Evolutionary conservation across 2,888 invertebrate species (phyloP).

Genomic region (Pandemis heparana): DNA sequence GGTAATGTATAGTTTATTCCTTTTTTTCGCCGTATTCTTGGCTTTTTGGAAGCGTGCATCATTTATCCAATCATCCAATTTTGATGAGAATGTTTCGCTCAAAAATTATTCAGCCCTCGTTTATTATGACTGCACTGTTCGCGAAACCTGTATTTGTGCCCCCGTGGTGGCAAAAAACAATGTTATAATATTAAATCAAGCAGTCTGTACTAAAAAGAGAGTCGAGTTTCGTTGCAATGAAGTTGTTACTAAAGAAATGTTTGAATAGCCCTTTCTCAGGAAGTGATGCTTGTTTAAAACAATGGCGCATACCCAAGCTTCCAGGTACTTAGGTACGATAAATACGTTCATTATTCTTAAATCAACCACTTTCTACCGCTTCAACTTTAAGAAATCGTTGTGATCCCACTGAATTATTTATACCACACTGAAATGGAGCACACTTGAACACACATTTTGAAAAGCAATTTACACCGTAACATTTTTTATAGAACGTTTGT

Average conservation of each 20-base stretch:
- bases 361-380: background rate
- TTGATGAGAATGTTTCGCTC: slow-evolving; percentile 60
- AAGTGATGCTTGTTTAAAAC: slow-evolving; percentile 9
- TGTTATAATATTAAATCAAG: background rate
- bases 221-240: background rate
- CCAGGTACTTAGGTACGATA: background rate
- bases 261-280: slow-evolving; percentile 6
- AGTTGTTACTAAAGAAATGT: slow-evolving; percentile 2
- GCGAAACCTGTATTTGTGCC: slow-evolving; percentile 57
- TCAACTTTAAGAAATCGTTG: background rate
- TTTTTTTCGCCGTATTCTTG: slow-evolving; percentile 14
- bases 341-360: background rate
- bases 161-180: slow-evolving; percentile 44
- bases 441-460: background rate
- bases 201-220: background rate
- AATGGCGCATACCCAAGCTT: slow-evolving; percentile 12
- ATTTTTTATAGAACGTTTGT: too few species aligned
- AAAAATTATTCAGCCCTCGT: slow-evolving; percentile 63
- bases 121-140: slow-evolving; percentile 70
- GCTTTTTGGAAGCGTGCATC: slow-evolving; percentile 45
- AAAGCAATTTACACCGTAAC: background rate
- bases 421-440: background rate
- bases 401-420: background rate
- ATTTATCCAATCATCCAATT: slow-evolving; percentile 73
- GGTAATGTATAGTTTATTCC: background rate